Conservation (phyloP, 2,797 vertebrate genomes). For the Pachyuromys duprasi region DNA sequence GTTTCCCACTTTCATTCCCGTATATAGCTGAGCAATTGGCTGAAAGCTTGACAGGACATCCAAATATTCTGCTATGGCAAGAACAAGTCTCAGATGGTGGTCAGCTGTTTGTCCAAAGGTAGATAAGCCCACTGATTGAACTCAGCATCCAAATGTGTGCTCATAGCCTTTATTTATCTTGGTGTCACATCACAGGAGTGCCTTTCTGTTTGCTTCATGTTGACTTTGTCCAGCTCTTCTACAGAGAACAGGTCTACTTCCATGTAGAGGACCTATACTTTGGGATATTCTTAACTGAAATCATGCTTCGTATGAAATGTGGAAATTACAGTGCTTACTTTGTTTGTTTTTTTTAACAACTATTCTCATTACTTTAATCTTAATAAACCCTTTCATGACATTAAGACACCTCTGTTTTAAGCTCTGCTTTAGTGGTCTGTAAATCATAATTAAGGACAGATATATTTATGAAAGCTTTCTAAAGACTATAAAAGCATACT, state of each 20-base stretch:
- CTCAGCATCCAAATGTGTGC: constrained; percentile 52
- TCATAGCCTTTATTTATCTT: constrained; percentile 75
- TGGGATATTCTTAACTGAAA: constrained; percentile 43
- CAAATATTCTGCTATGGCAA: constrained; percentile 48
- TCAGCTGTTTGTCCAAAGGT: constrained; percentile 62
- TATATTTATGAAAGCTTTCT: constrained; percentile 24
- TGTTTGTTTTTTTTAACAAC: not conserved
- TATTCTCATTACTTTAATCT: constrained; percentile 11
- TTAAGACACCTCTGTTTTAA: constrained; percentile 46
- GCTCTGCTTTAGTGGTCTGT: not conserved
- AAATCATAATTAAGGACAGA: constrained; percentile 13
- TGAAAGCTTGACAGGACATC: not conserved
- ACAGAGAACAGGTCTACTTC: not conserved
- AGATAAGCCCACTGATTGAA: constrained; percentile 56
- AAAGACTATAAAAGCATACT: not conserved
- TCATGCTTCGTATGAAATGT: not conserved
- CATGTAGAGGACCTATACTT: constrained; percentile 43
- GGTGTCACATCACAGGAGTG: constrained; percentile 75
- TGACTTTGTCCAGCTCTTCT: constrained; percentile 64
- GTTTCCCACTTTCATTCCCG: not conserved
- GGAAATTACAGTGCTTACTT: constrained; percentile 31
- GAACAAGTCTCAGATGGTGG: constrained; percentile 13
- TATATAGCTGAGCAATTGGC: constrained; percentile 11
- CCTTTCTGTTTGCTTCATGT: constrained; percentile 64
- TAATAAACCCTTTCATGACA: constrained; percentile 32